Evolutionary conservation across 1,140 invertebrate genomes (phyloP), one percentile per base, ranked within the genome.

Genomic region (Samia ricini): DNA sequence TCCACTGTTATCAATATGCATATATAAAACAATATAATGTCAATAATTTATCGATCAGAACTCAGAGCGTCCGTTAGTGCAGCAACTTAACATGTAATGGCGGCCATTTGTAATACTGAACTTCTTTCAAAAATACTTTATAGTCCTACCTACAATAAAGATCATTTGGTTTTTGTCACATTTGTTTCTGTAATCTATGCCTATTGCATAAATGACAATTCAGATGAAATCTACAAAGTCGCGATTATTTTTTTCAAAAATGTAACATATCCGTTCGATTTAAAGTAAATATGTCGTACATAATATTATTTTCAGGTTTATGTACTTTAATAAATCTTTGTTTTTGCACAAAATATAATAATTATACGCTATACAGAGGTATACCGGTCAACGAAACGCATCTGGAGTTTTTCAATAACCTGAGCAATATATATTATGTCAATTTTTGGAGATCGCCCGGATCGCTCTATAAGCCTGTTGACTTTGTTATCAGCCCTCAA

Each of bases 381-480:
- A 76, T 81, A 23, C 84, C 84, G 5, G 67, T 74, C 0, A 74
- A 58, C 21, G 61, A 68, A 0, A 24, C 60, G 6, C 71, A 87
- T 56, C 64, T 87, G 19, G 42, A 70, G 2, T 88, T 82, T 56
- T 74, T 82, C 48, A 66, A 69, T 23, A 81, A 84, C 59, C 19
- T 85, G n/a, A 77, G 57, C 48, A n/a, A 33, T 0, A 36, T 68
- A 1, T 79, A 77, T 54, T 55, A 79, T 54, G 74, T 75, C 0
- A 71, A 81, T 50, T 85, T 72, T 61, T 88, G 85, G 85, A 72
- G 76, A 21, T 22, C 22, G 0, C 80, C 85, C 2, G 76, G 83
- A 0, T 10, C 59, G 1, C 5, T 81, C 0, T 58, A 78, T 21
- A 77, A 52, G 29, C 76, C 77, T 6, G 65, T 78, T 4, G 83